phyloP scores from a whole-genome alignment of 2,797 vertebrate genomes.

The Melanotaenia trifasciata region DNA sequence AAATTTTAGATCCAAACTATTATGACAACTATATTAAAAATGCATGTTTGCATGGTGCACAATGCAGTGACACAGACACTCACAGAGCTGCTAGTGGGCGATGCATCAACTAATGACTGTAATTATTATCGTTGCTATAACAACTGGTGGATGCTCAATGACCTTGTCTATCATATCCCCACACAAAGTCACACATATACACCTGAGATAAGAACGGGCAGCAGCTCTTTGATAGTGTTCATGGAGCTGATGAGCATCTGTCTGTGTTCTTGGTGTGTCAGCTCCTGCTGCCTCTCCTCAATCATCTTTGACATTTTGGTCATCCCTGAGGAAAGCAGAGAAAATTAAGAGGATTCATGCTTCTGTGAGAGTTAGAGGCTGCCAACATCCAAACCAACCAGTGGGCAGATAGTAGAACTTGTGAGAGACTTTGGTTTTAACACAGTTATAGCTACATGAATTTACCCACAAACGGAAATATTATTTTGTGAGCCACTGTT shows the following conservation, averaged over 20 bases:
- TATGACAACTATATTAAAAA: not conserved
- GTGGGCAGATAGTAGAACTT: not conserved
- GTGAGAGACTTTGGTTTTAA: constrained; percentile 14
- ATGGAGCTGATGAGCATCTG: constrained; percentile 96
- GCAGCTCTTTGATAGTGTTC: constrained; percentile 95
- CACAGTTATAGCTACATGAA: constrained; percentile 5
- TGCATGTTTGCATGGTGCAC: constrained; percentile 15
- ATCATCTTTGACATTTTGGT: constrained; percentile 99
- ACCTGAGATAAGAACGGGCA: constrained; percentile 98
- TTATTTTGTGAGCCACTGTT: constrained; percentile 31
- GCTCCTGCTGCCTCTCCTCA: constrained; percentile 96
- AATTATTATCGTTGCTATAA: constrained; percentile 82
- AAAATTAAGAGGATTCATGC: not conserved
- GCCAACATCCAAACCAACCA: not conserved
- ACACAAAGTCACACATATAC: constrained; percentile 21
- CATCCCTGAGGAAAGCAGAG: constrained; percentile 86
- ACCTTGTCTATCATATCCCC: constrained; percentile 34
- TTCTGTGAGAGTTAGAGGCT: constrained; percentile 1
- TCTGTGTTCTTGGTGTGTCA: constrained; percentile 97
- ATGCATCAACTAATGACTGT: constrained; percentile 72
- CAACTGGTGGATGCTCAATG: constrained; percentile 65
- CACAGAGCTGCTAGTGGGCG: constrained; percentile 34
- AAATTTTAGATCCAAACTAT: not conserved
- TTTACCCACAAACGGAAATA: constrained; percentile 29
- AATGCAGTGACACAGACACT: constrained; percentile 2